These are phyloP conservation scores for Eutrigla gurnardus DNA, from an alignment of 2,797 vertebrate genomes.

Conservation along the genomic window DNA sequence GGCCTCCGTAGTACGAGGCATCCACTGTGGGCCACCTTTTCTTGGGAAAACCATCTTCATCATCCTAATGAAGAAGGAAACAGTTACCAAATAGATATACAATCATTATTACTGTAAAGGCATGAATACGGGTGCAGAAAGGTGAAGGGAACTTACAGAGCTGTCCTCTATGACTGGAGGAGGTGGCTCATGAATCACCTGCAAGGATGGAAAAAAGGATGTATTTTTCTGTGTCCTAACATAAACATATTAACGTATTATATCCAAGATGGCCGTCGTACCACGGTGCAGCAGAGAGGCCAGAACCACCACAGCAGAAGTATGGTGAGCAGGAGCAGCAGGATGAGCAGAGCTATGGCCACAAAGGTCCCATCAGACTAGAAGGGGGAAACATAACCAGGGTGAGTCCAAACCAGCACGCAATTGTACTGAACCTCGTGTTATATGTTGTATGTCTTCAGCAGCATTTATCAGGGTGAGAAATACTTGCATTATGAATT, in stretches of 20 bases:
- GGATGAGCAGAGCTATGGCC: constrained; percentile 92
- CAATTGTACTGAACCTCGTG: background rate
- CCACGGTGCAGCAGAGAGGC: constrained; percentile 99
- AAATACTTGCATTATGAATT: constrained; percentile 4
- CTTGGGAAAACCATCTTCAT: constrained; percentile 93
- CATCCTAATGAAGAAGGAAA: constrained; percentile 84
- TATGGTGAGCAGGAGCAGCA: constrained; percentile 91
- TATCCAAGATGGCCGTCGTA: constrained; percentile 73
- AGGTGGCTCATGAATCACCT: constrained; percentile 96
- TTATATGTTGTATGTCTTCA: background rate
- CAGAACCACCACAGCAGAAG: constrained; percentile 98
- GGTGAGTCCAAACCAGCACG: background rate
- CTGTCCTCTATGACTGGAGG: constrained; percentile 89
- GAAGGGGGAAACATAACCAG: constrained; percentile 9
- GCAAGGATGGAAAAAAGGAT: constrained; percentile 45
- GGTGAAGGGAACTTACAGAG: constrained; percentile 85
- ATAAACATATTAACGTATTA: constrained; percentile 4
- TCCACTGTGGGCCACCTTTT: constrained; percentile 98
- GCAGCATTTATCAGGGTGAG: background rate
- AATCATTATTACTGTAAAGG: background rate
- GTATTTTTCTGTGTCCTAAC: accelerated
- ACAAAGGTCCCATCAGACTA: constrained; percentile 95
- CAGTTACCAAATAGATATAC: background rate
- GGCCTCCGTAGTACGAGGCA: constrained; percentile 96
- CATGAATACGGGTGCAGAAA: background rate